Evolutionary conservation across 2,113 vertebrate species (phyloP), one percentile per base, ranked within the genome.

Genomic region (Pheucticus melanocephalus): DNA sequence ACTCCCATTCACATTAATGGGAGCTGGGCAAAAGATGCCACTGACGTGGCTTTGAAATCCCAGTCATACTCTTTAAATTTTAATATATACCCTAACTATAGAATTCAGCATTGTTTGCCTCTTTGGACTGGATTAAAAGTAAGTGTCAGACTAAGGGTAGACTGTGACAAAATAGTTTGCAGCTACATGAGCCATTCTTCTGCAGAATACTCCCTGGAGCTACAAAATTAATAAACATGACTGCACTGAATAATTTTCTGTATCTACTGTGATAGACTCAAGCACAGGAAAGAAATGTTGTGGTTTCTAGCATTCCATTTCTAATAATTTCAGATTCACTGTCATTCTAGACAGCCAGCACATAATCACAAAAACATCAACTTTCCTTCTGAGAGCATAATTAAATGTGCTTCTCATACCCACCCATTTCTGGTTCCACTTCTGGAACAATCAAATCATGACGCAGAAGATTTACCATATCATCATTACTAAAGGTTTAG

Each of bases 11-110:
- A 88, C 60, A 68, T n/a, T 77, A 85, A 80, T 60, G 31, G 79
- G 22, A 88, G 44, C 44, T 64, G 42, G 13, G 51, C 54, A 90
- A 77, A 92, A 82, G 28, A 37, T n/a, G 63, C 37, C 75, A 78
- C 84, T 54, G 17, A 90, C 10, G 9, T 70, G 35, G 22, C 45
- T 95, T 80, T 90, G 78, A 95, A 95, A 94, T 85, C 70, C 90
- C 65, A 84, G 60, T 37, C 48, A 79, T 57, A 44, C 61, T 87
- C 79, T 82, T 92, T 87, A 76, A 95, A 94, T 31, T 86, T 79
- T 80, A 87, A 85, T 66, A 57, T 17, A 61, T 30, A 77, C 35
- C 51, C 66, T 64, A 59, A 66, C 40, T 73, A 51, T 18, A 85
- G 68, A 88, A 83, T 80, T 77, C 59, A 82, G 20, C 27, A 39